Evolutionary conservation across 2,113 vertebrate species (phyloP).

Genomic region (Pelobates fuscus): DNA sequence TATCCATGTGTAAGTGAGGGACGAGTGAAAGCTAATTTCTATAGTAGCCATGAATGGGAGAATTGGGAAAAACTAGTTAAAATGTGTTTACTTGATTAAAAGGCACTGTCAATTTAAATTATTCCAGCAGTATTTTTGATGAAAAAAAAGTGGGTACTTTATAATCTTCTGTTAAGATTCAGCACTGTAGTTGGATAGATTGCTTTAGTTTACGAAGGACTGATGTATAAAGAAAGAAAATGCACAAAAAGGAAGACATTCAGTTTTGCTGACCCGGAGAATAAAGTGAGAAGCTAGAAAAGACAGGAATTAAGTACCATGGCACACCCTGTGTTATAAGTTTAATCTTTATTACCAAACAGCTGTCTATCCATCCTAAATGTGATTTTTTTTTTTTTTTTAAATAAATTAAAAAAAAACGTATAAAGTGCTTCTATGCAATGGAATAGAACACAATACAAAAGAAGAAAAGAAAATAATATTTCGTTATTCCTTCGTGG

Average conservation of each 20-base stretch:
- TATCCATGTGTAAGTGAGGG: slow-evolving; percentile 99
- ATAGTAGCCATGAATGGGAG: slow-evolving; percentile 97
- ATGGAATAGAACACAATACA: background rate
- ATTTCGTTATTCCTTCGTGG: background rate
- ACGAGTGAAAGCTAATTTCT: slow-evolving; percentile 99
- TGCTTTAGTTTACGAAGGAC: slow-evolving; percentile 9
- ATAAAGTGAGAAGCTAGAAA: slow-evolving; percentile 20
- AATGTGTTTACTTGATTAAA: slow-evolving; percentile 89
- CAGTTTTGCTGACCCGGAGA: slow-evolving; percentile 43
- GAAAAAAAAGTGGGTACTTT: slow-evolving; percentile 67
- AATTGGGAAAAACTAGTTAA: slow-evolving; percentile 96
- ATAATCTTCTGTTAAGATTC: slow-evolving; percentile 64
- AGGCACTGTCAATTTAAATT: slow-evolving; percentile 83
- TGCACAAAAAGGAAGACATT: slow-evolving; percentile 45
- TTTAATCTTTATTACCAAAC: slow-evolving; percentile 37
- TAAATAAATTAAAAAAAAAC: too few relatives aligned
- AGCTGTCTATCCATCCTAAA: slow-evolving; percentile 7
- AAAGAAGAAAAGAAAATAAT: background rate
- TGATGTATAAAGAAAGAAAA: slow-evolving; percentile 24
- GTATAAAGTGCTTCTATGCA: background rate
- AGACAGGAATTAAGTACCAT: slow-evolving; percentile 16
- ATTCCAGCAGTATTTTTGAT: slow-evolving; percentile 73
- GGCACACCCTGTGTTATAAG: slow-evolving; percentile 9
- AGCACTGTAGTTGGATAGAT: slow-evolving; percentile 45
- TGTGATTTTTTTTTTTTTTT: background rate